Evolutionary conservation across 2,797 vertebrate species (phyloP).

Genomic region (Linurgus olivaceus): DNA sequence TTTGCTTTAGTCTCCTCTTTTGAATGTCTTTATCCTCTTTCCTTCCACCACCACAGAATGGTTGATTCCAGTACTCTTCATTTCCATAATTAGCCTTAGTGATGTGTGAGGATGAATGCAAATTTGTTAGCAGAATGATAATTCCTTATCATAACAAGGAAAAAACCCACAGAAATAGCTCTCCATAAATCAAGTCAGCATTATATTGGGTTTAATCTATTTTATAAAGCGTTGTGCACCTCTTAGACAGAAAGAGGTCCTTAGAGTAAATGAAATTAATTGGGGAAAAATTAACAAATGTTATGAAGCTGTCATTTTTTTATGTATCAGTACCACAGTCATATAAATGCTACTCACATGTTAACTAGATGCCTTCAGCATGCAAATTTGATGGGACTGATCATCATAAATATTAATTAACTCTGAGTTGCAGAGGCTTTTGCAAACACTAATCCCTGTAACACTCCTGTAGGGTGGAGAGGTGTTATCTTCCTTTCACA

Average conservation of each 20-base stretch:
- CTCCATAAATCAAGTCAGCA: constrained; percentile 51
- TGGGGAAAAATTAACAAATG: not conserved
- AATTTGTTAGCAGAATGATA: constrained; percentile 3
- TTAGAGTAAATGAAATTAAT: constrained; percentile 47
- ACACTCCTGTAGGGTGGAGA: not conserved
- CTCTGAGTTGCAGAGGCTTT: not conserved
- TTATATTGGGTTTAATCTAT: constrained; percentile 28
- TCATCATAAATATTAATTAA: not conserved
- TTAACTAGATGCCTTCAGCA: not conserved
- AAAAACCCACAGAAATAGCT: not conserved
- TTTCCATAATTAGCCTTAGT: not conserved
- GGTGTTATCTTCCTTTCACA: not conserved
- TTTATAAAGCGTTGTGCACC: not conserved
- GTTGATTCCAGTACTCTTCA: not conserved
- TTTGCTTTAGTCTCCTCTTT: not conserved
- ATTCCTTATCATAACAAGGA: constrained; percentile 15
- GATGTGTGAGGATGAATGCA: not conserved
- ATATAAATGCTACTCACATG: not conserved
- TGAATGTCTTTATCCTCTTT: not conserved
- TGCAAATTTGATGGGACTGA: not conserved
- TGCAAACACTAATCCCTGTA: not conserved
- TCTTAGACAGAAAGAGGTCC: not conserved
- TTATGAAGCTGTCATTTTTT: constrained; percentile 1
- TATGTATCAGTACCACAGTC: not conserved
- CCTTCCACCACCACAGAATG: not conserved